Percentiles rank a stretch among this genome's conserved stretches.
phyloP scores from a whole-genome alignment of 2,888 invertebrate species.

The Pterobdella sp. region DNA sequence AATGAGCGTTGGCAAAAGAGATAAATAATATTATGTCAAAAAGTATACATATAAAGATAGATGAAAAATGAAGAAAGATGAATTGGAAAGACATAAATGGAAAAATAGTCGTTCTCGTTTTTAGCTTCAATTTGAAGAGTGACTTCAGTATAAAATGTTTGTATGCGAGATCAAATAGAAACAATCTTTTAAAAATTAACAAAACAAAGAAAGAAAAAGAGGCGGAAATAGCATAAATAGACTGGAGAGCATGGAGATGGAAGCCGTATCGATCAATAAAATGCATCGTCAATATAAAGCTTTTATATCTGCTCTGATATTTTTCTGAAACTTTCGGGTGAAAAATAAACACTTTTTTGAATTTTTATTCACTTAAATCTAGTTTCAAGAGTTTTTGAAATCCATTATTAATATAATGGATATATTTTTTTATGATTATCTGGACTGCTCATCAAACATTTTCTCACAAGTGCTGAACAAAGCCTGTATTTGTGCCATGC shows the following conservation, averaged over 20 bases:
- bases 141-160: no score
- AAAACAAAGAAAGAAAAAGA: constrained; percentile 6
- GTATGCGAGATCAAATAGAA: background rate
- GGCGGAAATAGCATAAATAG: background rate
- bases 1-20: background rate
- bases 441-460: no score
- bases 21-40: constrained; percentile 8
- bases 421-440: no score
- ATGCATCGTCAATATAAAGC: constrained; percentile 10
- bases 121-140: no score
- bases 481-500: no score
- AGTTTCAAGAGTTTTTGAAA: no score
- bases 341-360: no score
- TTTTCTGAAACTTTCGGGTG: no score
- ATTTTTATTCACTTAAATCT: no score
- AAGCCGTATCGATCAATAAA: constrained; percentile 8
- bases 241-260: constrained; percentile 6
- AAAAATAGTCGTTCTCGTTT: constrained; percentile 1
- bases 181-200: background rate
- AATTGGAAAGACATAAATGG: background rate
- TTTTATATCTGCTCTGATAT: background rate
- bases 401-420: no score
- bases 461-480: no score
- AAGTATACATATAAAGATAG: background rate
- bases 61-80: background rate